These are phyloP conservation scores for Trachelus stipa DNA, from an alignment of 2,888 invertebrate species.

Conservation along the genomic window DNA sequence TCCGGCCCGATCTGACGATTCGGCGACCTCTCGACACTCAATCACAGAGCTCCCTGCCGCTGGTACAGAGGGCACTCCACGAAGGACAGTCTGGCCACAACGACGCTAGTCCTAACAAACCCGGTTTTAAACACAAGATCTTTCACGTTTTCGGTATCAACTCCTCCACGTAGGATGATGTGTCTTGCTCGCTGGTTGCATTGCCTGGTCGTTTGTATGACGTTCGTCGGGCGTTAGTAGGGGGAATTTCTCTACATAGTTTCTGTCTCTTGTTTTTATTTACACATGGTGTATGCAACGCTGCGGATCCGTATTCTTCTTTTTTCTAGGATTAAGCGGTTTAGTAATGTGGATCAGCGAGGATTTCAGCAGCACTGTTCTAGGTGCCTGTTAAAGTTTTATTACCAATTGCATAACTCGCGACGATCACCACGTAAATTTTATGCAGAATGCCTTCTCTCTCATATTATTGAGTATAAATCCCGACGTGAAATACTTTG, in stretches of 20 bases:
- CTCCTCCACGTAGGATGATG: conserved; percentile 67
- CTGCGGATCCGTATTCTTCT: conserved; percentile 17
- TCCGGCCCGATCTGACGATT: conserved; percentile 59
- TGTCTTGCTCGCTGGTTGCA: conserved; percentile 26
- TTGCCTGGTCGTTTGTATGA: conserved; percentile 32
- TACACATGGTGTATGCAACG: conserved; percentile 16
- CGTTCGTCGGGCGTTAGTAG: conserved; percentile 9
- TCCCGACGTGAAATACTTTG: background rate
- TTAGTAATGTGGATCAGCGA: background rate
- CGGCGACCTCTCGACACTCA: conserved; percentile 63
- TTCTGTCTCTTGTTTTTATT: background rate
- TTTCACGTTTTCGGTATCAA: conserved; percentile 87
- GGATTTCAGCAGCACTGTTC: background rate
- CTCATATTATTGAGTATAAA: background rate
- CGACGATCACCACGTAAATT: background rate
- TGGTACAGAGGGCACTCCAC: conserved; percentile 75
- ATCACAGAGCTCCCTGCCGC: conserved; percentile 69
- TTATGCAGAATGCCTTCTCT: background rate
- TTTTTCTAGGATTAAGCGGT: background rate
- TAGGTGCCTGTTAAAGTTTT: background rate
- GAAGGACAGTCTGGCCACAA: conserved; percentile 69
- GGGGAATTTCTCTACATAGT: background rate
- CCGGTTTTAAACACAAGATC: conserved; percentile 86
- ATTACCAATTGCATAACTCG: background rate
- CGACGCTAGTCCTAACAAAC: conserved; percentile 72